These are phyloP conservation scores for Mastacembelus armatus DNA, from an alignment of 2,797 vertebrate species.

Conservation along the genomic window DNA sequence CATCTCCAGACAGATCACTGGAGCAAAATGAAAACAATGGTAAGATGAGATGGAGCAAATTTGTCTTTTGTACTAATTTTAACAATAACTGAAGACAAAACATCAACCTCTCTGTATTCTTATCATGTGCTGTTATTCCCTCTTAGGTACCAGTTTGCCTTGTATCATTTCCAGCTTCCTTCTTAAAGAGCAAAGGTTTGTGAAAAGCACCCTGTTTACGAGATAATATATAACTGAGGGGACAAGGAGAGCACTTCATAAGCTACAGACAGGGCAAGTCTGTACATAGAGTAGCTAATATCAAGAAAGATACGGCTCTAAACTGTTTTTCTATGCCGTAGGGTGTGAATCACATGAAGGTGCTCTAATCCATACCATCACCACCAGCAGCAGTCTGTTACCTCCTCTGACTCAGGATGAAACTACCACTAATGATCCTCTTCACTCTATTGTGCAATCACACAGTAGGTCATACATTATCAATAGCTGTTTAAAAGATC, in stretches of 20 bases:
- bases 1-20: constrained; percentile 76
- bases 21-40: constrained; percentile 79
- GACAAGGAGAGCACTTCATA: not conserved
- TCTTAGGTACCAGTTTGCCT: constrained; percentile 63
- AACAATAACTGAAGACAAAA: not conserved
- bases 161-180: constrained; percentile 46
- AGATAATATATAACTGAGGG: not conserved
- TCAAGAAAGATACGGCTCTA: constrained; percentile 1
- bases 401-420: constrained; percentile 39
- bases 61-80: not conserved
- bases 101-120: not conserved
- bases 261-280: not conserved
- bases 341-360: constrained; percentile 23
- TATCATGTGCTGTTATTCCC: constrained; percentile 26
- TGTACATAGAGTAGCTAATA: not conserved
- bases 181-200: constrained; percentile 67
- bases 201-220: constrained; percentile 15
- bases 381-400: constrained; percentile 18
- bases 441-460: constrained; percentile 4
- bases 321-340: constrained; percentile 13
- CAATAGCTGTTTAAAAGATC: not conserved
- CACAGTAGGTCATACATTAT: constrained; percentile 31
- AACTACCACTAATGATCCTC: constrained; percentile 7
- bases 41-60: constrained; percentile 21
- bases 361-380: not conserved